Evolutionary conservation across 2,797 vertebrate species (phyloP).

Genomic region (Atherinosoma microstoma): DNA sequence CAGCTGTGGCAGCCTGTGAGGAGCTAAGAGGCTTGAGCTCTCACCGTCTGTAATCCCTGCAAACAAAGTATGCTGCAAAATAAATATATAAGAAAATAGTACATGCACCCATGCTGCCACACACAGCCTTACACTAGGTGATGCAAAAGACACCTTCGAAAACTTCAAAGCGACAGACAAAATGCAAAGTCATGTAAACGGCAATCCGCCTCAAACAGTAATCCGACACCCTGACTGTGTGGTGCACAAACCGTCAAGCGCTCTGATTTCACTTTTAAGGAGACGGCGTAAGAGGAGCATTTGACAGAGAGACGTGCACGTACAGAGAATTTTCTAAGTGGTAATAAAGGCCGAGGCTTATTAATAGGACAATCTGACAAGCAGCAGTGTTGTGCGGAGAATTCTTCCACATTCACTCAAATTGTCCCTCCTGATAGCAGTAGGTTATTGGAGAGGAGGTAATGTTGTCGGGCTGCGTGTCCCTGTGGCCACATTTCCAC

Average conservation of each 20-base stretch:
- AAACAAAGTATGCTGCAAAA: constrained; percentile 70
- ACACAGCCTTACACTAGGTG: constrained; percentile 48
- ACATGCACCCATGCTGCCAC: constrained; percentile 53
- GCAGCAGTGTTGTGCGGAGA: constrained; percentile 40
- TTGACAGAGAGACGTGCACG: constrained; percentile 36
- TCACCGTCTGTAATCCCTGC: constrained; percentile 71
- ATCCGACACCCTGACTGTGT: constrained; percentile 62
- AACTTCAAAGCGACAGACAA: constrained; percentile 66
- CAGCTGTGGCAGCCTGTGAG: constrained; percentile 73
- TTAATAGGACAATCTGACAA: constrained; percentile 72
- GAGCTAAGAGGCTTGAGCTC: constrained; percentile 73
- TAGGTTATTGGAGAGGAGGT: constrained; percentile 71
- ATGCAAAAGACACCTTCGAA: constrained; percentile 35
- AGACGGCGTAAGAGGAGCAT: constrained; percentile 15
- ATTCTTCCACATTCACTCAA: constrained; percentile 32
- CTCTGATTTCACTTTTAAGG: constrained; percentile 29
- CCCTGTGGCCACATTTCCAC: constrained; percentile 73
- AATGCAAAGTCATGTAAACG: constrained; percentile 71
- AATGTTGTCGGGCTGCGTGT: constrained; percentile 59
- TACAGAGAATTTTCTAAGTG: constrained; percentile 58
- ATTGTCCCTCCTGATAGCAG: constrained; percentile 41
- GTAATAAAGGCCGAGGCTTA: constrained; percentile 71
- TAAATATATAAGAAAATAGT: constrained; percentile 63
- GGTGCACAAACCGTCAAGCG: background rate
- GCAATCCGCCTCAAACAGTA: constrained; percentile 67